Conservation (phyloP, 2,888 invertebrate genomes). For the Volucella zonaria region DNA sequence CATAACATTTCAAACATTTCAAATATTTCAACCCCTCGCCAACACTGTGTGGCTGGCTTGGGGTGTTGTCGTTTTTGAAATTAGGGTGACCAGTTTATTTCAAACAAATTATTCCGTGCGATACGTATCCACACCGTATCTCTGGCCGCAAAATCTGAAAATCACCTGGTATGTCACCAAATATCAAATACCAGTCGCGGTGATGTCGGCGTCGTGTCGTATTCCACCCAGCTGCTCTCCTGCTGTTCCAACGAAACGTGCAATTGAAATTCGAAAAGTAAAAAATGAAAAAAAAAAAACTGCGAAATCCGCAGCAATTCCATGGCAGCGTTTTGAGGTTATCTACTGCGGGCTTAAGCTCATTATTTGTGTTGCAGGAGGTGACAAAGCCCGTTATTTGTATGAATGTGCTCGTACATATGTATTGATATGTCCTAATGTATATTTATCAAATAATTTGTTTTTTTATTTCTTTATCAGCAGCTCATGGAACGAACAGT, state of each 20-base stretch:
- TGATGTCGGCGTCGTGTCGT: neutral
- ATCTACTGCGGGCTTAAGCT: conserved; percentile 34
- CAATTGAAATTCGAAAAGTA: neutral
- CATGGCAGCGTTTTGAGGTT: conserved; percentile 16
- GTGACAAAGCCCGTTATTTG: neutral
- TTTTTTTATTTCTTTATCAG: conserved; percentile 29
- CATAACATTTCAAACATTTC: neutral
- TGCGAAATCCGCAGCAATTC: neutral
- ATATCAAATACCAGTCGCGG: neutral
- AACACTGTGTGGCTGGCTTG: neutral
- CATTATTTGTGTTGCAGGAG: conserved; percentile 43
- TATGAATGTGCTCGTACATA: neutral
- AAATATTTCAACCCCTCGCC: conserved; percentile 12
- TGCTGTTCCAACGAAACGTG: neutral
- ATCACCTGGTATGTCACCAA: conserved; percentile 19
- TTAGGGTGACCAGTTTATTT: conserved; percentile 31
- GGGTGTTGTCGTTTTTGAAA: conserved; percentile 3
- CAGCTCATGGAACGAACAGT: conserved; percentile 33
- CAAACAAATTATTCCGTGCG: conserved; percentile 37
- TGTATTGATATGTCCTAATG: conserved; percentile 2
- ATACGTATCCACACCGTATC: conserved; percentile 16
- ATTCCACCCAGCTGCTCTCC: neutral
- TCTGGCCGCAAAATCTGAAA: conserved; percentile 20
- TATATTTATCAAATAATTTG: conserved; percentile 40
- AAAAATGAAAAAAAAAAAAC: conserved; percentile 15